phyloP scores from a whole-genome alignment of 2,113 vertebrate genomes.

The Ploceus nigricollis region DNA sequence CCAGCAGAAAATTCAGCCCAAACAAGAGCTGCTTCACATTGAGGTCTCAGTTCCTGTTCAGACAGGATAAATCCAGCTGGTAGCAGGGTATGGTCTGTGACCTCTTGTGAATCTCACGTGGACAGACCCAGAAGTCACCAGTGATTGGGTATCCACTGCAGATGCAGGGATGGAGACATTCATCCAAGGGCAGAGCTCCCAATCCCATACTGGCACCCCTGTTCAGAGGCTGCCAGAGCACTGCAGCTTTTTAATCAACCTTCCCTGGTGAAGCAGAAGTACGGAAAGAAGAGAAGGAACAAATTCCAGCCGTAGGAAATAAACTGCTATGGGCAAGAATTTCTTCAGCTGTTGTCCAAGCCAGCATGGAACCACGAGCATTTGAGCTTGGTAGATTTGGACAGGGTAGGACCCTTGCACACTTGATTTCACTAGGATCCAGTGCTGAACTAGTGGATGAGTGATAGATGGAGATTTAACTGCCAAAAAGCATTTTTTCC shows the following conservation, averaged over 20 bases:
- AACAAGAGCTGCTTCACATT: not conserved
- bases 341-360: not conserved
- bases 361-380: rapidly evolving
- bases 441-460: not conserved
- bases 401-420: not conserved
- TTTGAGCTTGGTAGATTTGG: not conserved
- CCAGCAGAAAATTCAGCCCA: not conserved
- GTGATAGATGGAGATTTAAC: not conserved
- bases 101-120: not conserved
- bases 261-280: not conserved
- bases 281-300: not conserved
- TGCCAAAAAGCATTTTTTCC: not conserved
- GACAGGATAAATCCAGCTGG: not conserved
- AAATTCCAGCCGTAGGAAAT: not conserved
- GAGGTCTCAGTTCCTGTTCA: not conserved
- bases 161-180: not conserved
- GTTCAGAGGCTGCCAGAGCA: not conserved
- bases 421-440: not conserved
- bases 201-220: not conserved
- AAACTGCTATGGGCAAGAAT: not conserved
- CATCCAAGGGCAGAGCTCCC: not conserved
- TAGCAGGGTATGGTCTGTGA: not conserved
- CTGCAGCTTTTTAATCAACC: not conserved
- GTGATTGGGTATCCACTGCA: rapidly evolving
- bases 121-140: not conserved